A percentile compares a stretch with the other conserved stretches of the same genome.
Evolutionary conservation across 2,888 invertebrate genomes (phyloP).

Genomic region (Hedychridium roseum): DNA sequence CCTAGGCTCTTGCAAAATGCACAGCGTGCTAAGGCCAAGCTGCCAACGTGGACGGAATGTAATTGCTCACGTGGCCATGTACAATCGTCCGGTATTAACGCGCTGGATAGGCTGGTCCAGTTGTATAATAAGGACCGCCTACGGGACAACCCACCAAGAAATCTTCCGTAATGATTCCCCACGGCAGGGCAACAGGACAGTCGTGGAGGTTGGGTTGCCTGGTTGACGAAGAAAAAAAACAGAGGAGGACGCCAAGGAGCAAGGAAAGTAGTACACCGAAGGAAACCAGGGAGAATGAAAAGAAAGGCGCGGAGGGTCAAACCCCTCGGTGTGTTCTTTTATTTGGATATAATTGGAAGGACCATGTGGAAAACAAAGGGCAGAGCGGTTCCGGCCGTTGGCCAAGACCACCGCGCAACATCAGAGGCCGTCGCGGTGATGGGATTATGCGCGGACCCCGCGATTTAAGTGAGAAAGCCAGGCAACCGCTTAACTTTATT

Average conservation of each 20-base stretch:
- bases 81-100: too few relatives aligned
- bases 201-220: constrained; percentile 15
- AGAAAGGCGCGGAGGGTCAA: constrained; percentile 15
- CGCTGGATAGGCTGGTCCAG: too few relatives aligned
- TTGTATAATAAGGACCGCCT: too few relatives aligned
- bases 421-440: constrained; percentile 38
- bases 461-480: constrained; percentile 55
- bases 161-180: constrained; percentile 13
- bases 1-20: constrained; percentile 12
- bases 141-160: constrained; percentile 22
- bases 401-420: constrained; percentile 10
- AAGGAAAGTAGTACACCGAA: background rate
- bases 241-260: constrained; percentile 1
- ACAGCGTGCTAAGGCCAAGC: constrained; percentile 2
- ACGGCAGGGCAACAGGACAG: constrained; percentile 5
- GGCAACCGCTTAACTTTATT: constrained; percentile 50
- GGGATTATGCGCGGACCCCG: constrained; percentile 41
- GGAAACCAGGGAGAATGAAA: too few relatives aligned
- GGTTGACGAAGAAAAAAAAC: constrained; percentile 12
- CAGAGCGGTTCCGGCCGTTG: constrained; percentile 27
- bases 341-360: constrained; percentile 50
- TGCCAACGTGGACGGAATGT: constrained; percentile 10
- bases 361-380: constrained; percentile 41
- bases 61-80: too few relatives aligned
- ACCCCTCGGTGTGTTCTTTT: constrained; percentile 37